These are phyloP conservation scores for Sorex fumeus DNA, from an alignment of 2,113 vertebrate species.

Conservation along the genomic window DNA sequence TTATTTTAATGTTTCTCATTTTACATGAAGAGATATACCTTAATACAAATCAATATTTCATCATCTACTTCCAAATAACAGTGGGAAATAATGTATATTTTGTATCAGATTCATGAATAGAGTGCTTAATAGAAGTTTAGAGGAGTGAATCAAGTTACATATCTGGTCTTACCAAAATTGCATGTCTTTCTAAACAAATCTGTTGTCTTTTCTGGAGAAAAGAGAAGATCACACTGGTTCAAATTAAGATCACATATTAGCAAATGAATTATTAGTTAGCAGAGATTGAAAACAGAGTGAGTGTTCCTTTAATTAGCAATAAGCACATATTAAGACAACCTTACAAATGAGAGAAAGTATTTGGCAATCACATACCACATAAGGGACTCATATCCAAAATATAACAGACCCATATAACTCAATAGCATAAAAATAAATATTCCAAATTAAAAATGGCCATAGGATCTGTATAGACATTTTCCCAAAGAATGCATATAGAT, in stretches of 20 bases:
- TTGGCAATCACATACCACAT: neutral
- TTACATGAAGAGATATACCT: conserved; percentile 19
- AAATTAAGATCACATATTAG: conserved; percentile 52
- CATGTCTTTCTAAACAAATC: conserved; percentile 34
- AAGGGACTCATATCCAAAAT: neutral
- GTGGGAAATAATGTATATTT: conserved; percentile 23
- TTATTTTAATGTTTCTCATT: conserved; percentile 46
- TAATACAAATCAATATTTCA: conserved; percentile 31
- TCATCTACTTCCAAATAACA: neutral
- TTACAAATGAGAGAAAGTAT: neutral
- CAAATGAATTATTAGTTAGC: conserved; percentile 38
- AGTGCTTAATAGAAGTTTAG: neutral
- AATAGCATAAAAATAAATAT: neutral
- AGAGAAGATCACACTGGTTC: conserved; percentile 47
- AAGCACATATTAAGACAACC: neutral
- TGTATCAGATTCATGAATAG: neutral
- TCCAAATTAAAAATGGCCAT: neutral
- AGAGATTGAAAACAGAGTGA: conserved; percentile 56
- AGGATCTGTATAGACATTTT: neutral
- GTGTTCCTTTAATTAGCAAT: neutral
- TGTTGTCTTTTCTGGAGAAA: conserved; percentile 47
- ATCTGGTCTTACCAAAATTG: conserved; percentile 22
- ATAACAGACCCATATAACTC: neutral
- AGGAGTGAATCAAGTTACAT: neutral
- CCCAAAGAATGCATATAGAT: neutral